Percentiles rank a stretch among this genome's conserved stretches.
phyloP scores from a whole-genome alignment of 2,797 vertebrate species.

The Phyllotis vaccarum region DNA sequence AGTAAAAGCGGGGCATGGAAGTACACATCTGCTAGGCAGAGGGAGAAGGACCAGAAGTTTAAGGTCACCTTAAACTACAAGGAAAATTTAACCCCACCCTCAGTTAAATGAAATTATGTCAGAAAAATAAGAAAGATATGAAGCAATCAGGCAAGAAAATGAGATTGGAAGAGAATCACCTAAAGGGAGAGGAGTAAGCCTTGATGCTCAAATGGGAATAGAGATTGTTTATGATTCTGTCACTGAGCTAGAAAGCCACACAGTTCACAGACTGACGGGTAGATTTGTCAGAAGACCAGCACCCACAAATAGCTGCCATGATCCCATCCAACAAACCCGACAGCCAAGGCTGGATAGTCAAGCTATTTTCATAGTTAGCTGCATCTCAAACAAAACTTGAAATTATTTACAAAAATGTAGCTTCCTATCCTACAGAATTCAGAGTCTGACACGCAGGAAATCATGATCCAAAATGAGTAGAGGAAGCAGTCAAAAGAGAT shows the following conservation, averaged over 20 bases:
- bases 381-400: not conserved
- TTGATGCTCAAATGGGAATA: not conserved
- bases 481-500: not conserved
- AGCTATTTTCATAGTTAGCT: not conserved
- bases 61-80: not conserved
- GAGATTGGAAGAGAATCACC: not conserved
- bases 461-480: not conserved
- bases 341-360: not conserved
- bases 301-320: not conserved
- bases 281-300: not conserved
- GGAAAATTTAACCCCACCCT: not conserved
- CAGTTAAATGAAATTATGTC: not conserved
- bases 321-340: not conserved
- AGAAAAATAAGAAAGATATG: not conserved
- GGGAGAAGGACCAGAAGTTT: not conserved
- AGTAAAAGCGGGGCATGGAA: not conserved
- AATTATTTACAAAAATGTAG: not conserved
- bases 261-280: not conserved
- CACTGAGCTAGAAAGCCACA: not conserved
- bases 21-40: not conserved
- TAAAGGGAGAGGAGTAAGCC: not conserved
- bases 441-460: not conserved
- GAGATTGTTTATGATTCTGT: not conserved
- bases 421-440: not conserved
- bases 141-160: not conserved